phyloP scores from a whole-genome alignment of 2,113 vertebrate species.

The Hyperoodon ampullatus region DNA sequence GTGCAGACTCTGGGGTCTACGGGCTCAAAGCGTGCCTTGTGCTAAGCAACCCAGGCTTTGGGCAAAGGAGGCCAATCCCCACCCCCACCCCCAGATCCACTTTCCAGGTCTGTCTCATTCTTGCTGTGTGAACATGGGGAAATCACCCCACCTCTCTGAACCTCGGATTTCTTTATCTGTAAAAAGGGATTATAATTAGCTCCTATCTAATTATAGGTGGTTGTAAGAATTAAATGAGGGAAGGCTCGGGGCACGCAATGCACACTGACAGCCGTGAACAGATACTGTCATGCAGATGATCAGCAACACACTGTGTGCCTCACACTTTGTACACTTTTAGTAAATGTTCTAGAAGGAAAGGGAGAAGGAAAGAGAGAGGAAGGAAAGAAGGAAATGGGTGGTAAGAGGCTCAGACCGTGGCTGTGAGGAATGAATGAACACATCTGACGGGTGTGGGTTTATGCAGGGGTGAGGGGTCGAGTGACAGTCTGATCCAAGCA shows the following conservation, averaged over 20 bases:
- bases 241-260: rapidly evolving
- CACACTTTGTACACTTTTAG: rapidly evolving
- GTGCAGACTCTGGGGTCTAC: not conserved
- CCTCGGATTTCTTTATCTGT: not conserved
- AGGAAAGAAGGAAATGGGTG: not conserved
- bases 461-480: too few species aligned
- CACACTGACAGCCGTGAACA: not conserved
- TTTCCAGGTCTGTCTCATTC: not conserved
- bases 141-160: not conserved
- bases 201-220: not conserved
- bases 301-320: not conserved
- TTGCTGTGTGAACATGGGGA: not conserved
- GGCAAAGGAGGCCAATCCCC: not conserved
- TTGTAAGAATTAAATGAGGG: not conserved
- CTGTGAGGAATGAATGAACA: not conserved
- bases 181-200: not conserved
- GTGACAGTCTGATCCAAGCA: not conserved
- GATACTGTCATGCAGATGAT: not conserved
- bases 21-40: not conserved
- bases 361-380: not conserved
- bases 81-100: not conserved
- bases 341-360: not conserved
- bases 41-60: not conserved
- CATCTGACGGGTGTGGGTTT: not conserved
- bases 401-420: not conserved